phyloP scores from a whole-genome alignment of 2,797 vertebrate genomes.

The Malacoctenus gilli region DNA sequence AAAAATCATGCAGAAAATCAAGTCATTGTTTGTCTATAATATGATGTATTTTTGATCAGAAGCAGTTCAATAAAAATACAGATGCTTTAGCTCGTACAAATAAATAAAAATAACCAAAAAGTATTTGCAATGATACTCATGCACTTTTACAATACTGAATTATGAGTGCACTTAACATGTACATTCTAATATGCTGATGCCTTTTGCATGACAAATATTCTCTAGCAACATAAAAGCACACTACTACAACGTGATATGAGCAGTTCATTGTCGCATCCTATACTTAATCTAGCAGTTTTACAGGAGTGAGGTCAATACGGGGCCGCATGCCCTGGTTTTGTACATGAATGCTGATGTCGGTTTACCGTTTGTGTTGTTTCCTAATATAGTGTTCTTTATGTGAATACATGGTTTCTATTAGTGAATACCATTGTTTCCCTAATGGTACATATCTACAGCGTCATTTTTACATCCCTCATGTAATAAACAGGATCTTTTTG shows the following conservation, averaged over 20 bases:
- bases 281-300: constrained; percentile 46
- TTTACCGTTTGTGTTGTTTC: constrained; percentile 40
- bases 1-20: constrained; percentile 45
- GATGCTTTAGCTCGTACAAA: constrained; percentile 68
- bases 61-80: constrained; percentile 76
- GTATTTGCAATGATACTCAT: constrained; percentile 64
- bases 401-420: constrained; percentile 54
- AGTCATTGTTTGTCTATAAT: constrained; percentile 45
- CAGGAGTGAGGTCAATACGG: constrained; percentile 47
- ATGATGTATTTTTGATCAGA: constrained; percentile 63
- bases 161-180: constrained; percentile 70
- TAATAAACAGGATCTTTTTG: constrained; percentile 70
- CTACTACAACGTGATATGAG: constrained; percentile 63
- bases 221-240: constrained; percentile 74
- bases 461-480: constrained; percentile 60
- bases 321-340: too few species aligned
- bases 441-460: constrained; percentile 77
- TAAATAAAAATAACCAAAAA: constrained; percentile 46
- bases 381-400: constrained; percentile 44
- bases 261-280: constrained; percentile 55
- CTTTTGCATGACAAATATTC: constrained; percentile 60
- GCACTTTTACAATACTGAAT: constrained; percentile 74
- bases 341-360: constrained; percentile 20
- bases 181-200: constrained; percentile 75
- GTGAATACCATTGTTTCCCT: constrained; percentile 44